Evolutionary conservation across 92 coral and sea anemone species (phyloP).

Genomic region (Porites rus): DNA sequence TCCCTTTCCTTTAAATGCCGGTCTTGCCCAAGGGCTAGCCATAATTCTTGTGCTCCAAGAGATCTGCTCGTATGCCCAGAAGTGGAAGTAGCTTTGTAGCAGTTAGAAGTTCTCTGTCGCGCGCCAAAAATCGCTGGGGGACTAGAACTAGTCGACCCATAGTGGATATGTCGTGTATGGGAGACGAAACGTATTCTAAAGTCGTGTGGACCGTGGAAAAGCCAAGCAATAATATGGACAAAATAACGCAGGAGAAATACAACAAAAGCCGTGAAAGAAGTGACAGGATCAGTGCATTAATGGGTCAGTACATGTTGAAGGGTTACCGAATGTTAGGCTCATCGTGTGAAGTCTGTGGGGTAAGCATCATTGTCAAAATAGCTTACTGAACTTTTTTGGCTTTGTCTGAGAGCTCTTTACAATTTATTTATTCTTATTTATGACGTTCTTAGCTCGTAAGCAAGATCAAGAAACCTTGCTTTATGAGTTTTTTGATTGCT

Average conservation of each 20-base stretch:
- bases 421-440: too few relatives aligned
- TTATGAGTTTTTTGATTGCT: too few relatives aligned
- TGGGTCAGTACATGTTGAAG: conserved; percentile 90
- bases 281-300: conserved; percentile 85
- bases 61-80: too few relatives aligned
- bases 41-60: conserved; percentile 13
- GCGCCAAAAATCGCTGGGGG: conserved; percentile 61
- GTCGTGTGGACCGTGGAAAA: not conserved
- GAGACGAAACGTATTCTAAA: not conserved
- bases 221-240: conserved; percentile 16
- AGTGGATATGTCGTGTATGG: conserved; percentile 11
- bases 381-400: too few relatives aligned
- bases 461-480: too few relatives aligned
- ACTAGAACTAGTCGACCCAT: conserved; percentile 47
- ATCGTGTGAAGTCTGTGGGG: conserved; percentile 85
- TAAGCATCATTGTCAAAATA: conserved; percentile 44
- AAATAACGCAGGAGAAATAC: conserved; percentile 62
- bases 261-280: conserved; percentile 80
- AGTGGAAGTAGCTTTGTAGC: too few relatives aligned
- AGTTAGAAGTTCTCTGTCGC: conserved; percentile 25
- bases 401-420: too few relatives aligned
- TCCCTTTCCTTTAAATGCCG: conserved; percentile 35
- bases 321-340: conserved; percentile 94
- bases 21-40: conserved; percentile 85
- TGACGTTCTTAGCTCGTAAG: too few relatives aligned